A percentile compares a stretch with the other conserved stretches of the same genome.
Conservation (phyloP, 64 coral and sea anemone genomes). For the Montipora foliosa region DNA sequence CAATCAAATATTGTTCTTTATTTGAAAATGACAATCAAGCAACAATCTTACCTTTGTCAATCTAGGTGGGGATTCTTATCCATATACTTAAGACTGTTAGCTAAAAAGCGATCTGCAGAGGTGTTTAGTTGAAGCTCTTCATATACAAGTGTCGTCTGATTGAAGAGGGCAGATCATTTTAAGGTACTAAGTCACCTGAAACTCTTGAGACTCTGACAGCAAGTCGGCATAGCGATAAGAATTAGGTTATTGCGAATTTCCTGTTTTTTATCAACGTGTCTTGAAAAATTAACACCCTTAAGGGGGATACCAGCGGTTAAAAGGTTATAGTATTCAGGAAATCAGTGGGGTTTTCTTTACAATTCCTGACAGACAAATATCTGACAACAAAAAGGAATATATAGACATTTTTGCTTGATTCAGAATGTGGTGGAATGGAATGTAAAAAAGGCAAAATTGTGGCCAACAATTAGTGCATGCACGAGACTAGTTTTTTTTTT, state of each 20-base stretch:
- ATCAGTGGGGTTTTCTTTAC: not conserved
- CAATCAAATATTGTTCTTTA: too few relatives aligned
- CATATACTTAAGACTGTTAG: not conserved
- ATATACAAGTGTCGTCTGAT: conserved; percentile 29
- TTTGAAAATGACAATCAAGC: too few relatives aligned
- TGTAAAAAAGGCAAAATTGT: not conserved
- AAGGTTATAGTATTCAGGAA: not conserved
- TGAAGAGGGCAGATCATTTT: conserved; percentile 13
- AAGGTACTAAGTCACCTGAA: conserved; percentile 7
- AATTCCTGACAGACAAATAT: conserved; percentile 20
- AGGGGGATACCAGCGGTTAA: not conserved
- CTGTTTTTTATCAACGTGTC: not conserved
- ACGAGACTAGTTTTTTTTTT: too few relatives aligned
- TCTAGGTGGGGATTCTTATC: not conserved
- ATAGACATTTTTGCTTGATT: too few relatives aligned
- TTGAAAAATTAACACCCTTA: not conserved
- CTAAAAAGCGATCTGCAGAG: not conserved
- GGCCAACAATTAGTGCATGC: not conserved
- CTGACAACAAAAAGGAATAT: not conserved
- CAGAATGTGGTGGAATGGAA: too few relatives aligned
- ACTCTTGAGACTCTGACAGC: conserved; percentile 19
- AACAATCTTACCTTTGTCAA: conserved; percentile 12
- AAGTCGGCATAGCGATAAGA: not conserved
- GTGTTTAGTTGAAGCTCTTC: conserved; percentile 24
- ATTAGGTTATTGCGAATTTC: conserved; percentile 15